Base-by-base conservation (phyloP, 2,113 vertebrate genomes). In the Suncus etruscus region DNA sequence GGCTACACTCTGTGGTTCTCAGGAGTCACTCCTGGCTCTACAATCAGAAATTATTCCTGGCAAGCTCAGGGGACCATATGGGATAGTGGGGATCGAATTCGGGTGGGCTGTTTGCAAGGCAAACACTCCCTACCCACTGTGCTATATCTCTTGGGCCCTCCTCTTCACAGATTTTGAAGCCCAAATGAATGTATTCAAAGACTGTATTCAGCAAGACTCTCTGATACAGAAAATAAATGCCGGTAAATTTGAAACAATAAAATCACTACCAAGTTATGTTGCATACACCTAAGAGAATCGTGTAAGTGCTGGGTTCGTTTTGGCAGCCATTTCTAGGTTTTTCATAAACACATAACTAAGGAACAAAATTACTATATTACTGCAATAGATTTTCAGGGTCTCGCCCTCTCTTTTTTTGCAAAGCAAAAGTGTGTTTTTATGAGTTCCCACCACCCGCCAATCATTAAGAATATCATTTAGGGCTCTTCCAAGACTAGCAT, bases 391-490 rank as follows among this genome's bases (percentile, higher is more conserved):
- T 96, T 94, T 93, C 76, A 81, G 93, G 91, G 93, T 92, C 90
- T 90, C 78, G 72, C 31, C 24, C 24, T 90, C 80, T 79, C 54
- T 45, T 5, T 47, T 90, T 86, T 88, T 83, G 50, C 54, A 74
- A 74, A 81, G 3, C 77, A 91, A 51, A 84, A 81, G 12, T 27
- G 47, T 27, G 31, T 65, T 78, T 92, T 77, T 8, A 0, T 51
- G 16, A 77, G 83, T 32, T 90, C 93, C 94, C 29, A 84, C 89
- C 79, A 83, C 76, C 79, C 94, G 93, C 84, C 96, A 95, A 76
- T 97, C 95, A 95, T 88, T 61, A 66, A 68, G 70, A 86, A 73
- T 94, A 88, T 95, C 95, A 95, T 95, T 95, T 96, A 95, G 91
- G 91, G 77, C 54, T 96, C 91, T 90, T 94, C 92, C 94, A 94